These are phyloP conservation scores for Atta colombica DNA, from an alignment of 1,140 invertebrate species.

Conservation along the genomic window DNA sequence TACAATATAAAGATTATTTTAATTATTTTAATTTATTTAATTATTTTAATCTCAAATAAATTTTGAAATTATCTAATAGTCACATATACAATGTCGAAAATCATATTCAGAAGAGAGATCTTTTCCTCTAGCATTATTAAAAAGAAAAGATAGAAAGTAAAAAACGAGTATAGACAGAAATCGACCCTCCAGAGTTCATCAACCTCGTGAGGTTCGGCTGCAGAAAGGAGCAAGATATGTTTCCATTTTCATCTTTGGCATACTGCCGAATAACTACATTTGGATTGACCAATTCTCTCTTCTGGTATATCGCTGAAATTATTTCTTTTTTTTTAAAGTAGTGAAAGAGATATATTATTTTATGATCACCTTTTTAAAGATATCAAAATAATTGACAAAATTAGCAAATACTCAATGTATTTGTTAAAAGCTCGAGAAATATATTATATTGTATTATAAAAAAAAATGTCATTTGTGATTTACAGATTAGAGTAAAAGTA, in stretches of 20 bases:
- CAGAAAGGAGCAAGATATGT: conserved; percentile 81
- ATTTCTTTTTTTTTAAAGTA: conserved; percentile 1
- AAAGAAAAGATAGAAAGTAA: conserved; percentile 18
- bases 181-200: conserved; percentile 71
- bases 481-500: conserved; percentile 61
- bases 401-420: not conserved
- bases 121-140: conserved; percentile 21
- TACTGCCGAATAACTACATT: conserved; percentile 77
- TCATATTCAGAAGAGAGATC: conserved; percentile 29
- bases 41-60: conserved; percentile 19
- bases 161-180: conserved; percentile 60
- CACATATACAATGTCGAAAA: conserved; percentile 47
- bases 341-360: not conserved
- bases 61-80: conserved; percentile 50
- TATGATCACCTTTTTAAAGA: not conserved
- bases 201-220: conserved; percentile 68
- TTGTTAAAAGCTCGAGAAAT: not conserved
- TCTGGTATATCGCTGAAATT: conserved; percentile 25
- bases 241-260: conserved; percentile 85
- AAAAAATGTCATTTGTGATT: not conserved
- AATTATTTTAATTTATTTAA: too few relatives aligned
- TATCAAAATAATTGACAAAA: not conserved
- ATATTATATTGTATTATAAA: not conserved
- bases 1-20: not conserved
- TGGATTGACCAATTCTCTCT: conserved; percentile 62